Percentiles rank a stretch among this genome's conserved stretches.
Evolutionary conservation across 2,113 vertebrate species (phyloP).

Genomic region (Geothlypis trichas): DNA sequence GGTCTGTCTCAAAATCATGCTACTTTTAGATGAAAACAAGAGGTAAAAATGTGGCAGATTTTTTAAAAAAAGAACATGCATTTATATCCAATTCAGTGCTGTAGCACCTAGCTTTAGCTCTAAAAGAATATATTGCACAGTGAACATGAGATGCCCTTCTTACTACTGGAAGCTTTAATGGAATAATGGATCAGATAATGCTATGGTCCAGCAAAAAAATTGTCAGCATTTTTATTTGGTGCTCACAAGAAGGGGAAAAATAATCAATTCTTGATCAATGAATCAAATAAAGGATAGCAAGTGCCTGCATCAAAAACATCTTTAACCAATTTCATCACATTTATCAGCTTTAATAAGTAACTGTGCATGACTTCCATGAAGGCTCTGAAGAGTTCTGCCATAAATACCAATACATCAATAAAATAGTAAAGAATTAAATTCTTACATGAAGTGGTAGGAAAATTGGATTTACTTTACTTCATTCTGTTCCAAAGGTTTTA

Average conservation of each 20-base stretch:
- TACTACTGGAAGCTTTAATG: neutral
- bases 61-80: neutral
- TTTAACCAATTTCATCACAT: neutral
- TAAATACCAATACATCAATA: neutral
- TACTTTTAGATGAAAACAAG: neutral
- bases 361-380: neutral
- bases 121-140: neutral
- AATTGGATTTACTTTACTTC: neutral
- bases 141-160: neutral
- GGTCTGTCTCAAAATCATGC: neutral
- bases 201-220: neutral
- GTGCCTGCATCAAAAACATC: neutral
- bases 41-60: neutral
- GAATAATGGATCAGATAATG: neutral
- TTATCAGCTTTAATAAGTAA: neutral
- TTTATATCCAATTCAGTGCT: neutral
- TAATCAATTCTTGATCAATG: neutral
- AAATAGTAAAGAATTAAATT: neutral
- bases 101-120: neutral
- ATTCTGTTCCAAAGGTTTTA: neutral
- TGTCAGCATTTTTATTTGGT: neutral
- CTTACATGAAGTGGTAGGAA: neutral
- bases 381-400: neutral
- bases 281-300: neutral
- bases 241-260: neutral